Conservation (phyloP, 2,113 vertebrate genomes). For the Cyanoramphus novaezelandiae region DNA sequence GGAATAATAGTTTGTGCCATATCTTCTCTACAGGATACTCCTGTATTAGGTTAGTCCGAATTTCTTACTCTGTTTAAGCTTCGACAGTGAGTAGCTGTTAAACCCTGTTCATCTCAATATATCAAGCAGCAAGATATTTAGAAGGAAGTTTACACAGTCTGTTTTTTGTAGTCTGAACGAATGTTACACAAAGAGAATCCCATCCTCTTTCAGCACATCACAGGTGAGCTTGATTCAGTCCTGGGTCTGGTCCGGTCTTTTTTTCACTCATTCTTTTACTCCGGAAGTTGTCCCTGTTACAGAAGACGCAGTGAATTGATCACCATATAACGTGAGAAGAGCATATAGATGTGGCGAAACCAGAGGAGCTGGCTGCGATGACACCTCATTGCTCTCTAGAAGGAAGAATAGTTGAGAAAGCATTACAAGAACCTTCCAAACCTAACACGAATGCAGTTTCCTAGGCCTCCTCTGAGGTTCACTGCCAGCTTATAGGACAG, state of each 20-base stretch:
- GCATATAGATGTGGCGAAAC: slow-evolving; percentile 88
- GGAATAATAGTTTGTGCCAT: background rate
- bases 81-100: background rate
- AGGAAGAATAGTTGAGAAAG: background rate
- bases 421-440: background rate
- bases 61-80: background rate
- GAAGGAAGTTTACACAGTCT: background rate
- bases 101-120: background rate
- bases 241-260: background rate
- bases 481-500: background rate
- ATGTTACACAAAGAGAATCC: background rate
- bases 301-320: slow-evolving; percentile 87
- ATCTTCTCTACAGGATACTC: background rate
- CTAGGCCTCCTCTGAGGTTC: background rate
- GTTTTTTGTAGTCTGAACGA: background rate
- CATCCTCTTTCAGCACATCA: background rate
- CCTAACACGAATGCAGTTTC: background rate
- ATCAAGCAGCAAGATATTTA: background rate
- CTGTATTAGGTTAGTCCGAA: background rate
- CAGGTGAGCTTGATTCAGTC: background rate
- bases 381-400: slow-evolving; percentile 88
- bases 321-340: slow-evolving; percentile 90
- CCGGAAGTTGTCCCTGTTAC: slow-evolving; percentile 22
- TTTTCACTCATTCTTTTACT: background rate
- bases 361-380: slow-evolving; percentile 90